Percentiles rank a stretch among this genome's conserved stretches.
phyloP scores from a whole-genome alignment of 1,140 invertebrate genomes.

The Augochlora pura region DNA sequence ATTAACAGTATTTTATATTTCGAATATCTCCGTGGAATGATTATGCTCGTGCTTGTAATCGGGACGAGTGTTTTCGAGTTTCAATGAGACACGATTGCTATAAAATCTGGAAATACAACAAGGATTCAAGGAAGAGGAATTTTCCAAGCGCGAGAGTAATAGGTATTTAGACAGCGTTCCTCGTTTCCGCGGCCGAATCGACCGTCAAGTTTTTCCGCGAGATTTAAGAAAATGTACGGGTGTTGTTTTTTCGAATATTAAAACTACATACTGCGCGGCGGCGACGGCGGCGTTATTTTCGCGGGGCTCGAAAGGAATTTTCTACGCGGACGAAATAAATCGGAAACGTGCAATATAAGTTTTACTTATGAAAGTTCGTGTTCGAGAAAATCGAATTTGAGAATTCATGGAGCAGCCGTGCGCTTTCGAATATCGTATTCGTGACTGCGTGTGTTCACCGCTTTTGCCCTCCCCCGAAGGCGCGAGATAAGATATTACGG shows the following conservation, averaged over 20 bases:
- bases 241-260: background rate
- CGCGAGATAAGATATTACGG: no score
- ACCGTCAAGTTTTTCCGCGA: background rate
- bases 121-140: no score
- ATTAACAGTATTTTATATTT: no score
- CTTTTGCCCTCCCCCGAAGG: no score
- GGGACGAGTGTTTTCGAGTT: no score
- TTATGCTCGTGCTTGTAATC: no score
- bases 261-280: background rate
- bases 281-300: no score
- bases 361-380: background rate
- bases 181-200: background rate
- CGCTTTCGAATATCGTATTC: no score
- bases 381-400: slow-evolving; percentile 1
- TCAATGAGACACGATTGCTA: no score
- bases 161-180: background rate
- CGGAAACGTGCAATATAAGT: background rate
- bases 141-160: background rate
- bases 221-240: background rate
- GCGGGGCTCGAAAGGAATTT: background rate
- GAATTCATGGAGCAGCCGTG: background rate
- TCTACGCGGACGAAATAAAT: background rate
- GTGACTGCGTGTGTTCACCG: no score
- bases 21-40: no score
- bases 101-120: no score